phyloP scores from a whole-genome alignment of 2,113 vertebrate species.

The Phodopus roborovskii region DNA sequence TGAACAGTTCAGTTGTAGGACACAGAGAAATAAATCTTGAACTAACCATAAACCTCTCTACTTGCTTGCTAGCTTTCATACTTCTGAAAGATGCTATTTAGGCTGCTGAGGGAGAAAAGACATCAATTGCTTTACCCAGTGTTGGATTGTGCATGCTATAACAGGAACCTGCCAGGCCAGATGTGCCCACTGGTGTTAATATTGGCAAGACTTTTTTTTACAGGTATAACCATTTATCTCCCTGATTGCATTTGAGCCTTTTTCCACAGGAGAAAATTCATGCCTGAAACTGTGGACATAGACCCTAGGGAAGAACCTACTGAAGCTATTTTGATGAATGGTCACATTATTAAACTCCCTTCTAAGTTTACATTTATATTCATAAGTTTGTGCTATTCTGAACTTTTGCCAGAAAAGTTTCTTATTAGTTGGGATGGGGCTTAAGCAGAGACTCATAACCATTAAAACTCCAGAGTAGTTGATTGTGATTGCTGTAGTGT shows the following conservation, averaged over 20 bases:
- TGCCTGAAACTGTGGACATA: background rate
- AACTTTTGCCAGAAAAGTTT: background rate
- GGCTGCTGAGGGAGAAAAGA: background rate
- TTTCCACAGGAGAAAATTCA: background rate
- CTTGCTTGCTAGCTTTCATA: background rate
- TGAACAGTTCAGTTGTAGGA: background rate
- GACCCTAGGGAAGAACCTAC: background rate
- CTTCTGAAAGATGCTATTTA: background rate
- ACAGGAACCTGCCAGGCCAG: background rate
- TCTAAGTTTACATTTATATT: background rate
- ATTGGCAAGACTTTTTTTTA: background rate
- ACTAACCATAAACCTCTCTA: background rate
- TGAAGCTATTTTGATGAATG: background rate
- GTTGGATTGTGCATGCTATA: background rate
- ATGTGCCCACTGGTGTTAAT: background rate
- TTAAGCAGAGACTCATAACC: no score
- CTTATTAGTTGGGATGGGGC: no score
- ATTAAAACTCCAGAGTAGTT: background rate
- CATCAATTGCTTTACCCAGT: background rate
- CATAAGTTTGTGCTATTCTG: background rate
- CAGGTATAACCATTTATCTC: background rate
- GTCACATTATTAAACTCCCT: background rate
- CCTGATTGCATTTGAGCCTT: background rate
- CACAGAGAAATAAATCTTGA: background rate
- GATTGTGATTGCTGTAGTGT: background rate